Percentiles rank a stretch among this genome's conserved stretches.
phyloP scores from a whole-genome alignment of 2,113 vertebrate genomes.

The Siniperca chuatsi region DNA sequence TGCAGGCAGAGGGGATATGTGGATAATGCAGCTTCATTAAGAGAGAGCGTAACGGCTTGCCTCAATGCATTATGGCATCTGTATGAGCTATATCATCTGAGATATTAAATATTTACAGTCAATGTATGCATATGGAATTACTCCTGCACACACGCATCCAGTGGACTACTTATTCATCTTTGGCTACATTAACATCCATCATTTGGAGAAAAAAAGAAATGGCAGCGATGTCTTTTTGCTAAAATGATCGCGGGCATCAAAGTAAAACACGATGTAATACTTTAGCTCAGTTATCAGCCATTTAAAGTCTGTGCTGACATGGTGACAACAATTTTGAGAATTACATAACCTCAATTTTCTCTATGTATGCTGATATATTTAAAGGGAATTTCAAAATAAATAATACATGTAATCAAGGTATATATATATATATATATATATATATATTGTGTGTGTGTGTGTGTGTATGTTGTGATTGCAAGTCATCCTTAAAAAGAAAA shows the following conservation, averaged over 20 bases:
- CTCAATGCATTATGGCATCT: constrained; percentile 59
- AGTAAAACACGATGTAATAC: neutral
- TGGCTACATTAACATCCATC: constrained; percentile 23
- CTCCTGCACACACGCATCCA: neutral
- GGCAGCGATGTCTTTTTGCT: constrained; percentile 16
- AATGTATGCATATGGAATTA: constrained; percentile 58
- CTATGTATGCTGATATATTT: neutral
- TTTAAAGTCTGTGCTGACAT: constrained; percentile 1
- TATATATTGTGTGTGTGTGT: too few species aligned
- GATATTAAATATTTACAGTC: constrained; percentile 74
- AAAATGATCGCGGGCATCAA: constrained; percentile 4
- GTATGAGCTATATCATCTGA: constrained; percentile 56
- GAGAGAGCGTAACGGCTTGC: constrained; percentile 42
- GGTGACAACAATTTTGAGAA: neutral
- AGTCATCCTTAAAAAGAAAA: constrained; percentile 15
- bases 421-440: neutral
- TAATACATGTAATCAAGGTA: neutral
- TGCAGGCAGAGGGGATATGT: constrained; percentile 62
- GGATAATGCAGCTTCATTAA: constrained; percentile 79
- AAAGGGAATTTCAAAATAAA: constrained; percentile 8
- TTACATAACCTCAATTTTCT: neutral
- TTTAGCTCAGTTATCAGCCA: neutral
- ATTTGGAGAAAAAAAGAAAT: neutral
- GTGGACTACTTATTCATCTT: constrained; percentile 40
- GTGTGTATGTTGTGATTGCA: neutral